These are phyloP conservation scores for Drosophila pallidifrons DNA, from an alignment of 1,140 invertebrate species.

Conservation along the genomic window DNA sequence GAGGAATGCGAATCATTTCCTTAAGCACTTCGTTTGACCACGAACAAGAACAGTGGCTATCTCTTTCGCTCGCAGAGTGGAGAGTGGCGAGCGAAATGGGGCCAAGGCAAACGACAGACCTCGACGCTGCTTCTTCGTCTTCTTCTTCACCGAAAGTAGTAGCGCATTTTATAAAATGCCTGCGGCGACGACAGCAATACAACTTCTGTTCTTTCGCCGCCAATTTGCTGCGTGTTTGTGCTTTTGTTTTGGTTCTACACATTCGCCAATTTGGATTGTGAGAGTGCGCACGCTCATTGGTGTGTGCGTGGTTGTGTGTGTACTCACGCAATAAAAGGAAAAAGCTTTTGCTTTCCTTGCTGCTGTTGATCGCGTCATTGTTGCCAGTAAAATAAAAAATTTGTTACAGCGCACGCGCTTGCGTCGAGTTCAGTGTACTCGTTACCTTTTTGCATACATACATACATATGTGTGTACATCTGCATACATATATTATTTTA, in stretches of 20 bases:
- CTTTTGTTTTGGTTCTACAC: conserved; percentile 75
- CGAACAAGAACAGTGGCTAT: conserved; percentile 19
- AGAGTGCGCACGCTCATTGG: not conserved
- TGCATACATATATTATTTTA: conserved; percentile 55
- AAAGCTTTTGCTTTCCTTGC: conserved; percentile 52
- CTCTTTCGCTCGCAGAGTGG: conserved; percentile 24
- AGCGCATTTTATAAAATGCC: conserved; percentile 48
- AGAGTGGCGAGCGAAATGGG: conserved; percentile 56
- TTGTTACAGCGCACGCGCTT: conserved; percentile 37
- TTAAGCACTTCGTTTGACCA: conserved; percentile 36
- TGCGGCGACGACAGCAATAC: conserved; percentile 40
- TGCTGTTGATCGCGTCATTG: conserved; percentile 36
- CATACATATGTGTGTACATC: not conserved
- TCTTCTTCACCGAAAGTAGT: conserved; percentile 39
- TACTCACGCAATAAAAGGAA: conserved; percentile 26
- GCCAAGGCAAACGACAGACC: conserved; percentile 70
- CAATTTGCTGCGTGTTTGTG: conserved; percentile 41
- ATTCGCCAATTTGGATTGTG: conserved; percentile 51
- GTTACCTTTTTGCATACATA: conserved; percentile 62
- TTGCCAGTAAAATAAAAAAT: conserved; percentile 38
- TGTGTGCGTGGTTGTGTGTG: not conserved
- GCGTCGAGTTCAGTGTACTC: conserved; percentile 74
- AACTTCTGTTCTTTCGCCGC: conserved; percentile 65
- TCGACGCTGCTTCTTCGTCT: conserved; percentile 22
- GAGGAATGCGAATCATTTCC: conserved; percentile 51